Evolutionary conservation across 2,888 invertebrate genomes (phyloP), one percentile per base, ranked within the genome.

Genomic region (Myopa tessellatipennis): DNA sequence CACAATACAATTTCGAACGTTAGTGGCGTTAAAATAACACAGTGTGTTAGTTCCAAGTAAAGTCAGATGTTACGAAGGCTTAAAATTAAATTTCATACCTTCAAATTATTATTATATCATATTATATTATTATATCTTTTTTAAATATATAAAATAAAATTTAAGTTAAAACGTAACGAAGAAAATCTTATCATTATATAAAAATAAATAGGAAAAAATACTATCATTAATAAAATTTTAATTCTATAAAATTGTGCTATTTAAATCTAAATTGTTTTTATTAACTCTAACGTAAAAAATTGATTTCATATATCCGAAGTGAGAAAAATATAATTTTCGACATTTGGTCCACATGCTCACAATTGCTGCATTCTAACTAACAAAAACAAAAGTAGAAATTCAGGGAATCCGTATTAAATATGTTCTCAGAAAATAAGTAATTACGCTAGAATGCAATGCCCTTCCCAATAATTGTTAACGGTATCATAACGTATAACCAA

Each of bases 41-140:
- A 61, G 8, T 50, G 18, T 18, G 63, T 50, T 67, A 10, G 67
- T 67, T 77, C 38, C 52, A 45, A 18, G 69, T 45, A 8, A 50
- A 72, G 74, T 61, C 65, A 74, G 63, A 55, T 76, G 73, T 40
- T 65, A 65, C 69, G 63, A 70, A 61, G 34, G 63, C 73, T 71
- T 77, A 67, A 72, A 63, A n/a, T 72, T 72, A n/a, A 40, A 16
- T 36, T 36, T 6, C 61, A 58, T 38, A 71, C 72, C 45, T 74
- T 69, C 34, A 14, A 77, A 45, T 65, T 60, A 79, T 45, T 45
- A 45, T 10, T 8, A 8, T 45, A 45, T 45, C 45, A 45, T 72
- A 69, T 72, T 77, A 65, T 74, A 60, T 70, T 78, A 73, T 58
- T 34, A 70, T 73, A 75, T 26, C 65, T 40, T 50, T 69, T 63